A percentile compares a stretch with the other conserved stretches of the same genome.
phyloP scores from a whole-genome alignment of 1,140 invertebrate genomes.

The Aphelinus atriplicis region DNA sequence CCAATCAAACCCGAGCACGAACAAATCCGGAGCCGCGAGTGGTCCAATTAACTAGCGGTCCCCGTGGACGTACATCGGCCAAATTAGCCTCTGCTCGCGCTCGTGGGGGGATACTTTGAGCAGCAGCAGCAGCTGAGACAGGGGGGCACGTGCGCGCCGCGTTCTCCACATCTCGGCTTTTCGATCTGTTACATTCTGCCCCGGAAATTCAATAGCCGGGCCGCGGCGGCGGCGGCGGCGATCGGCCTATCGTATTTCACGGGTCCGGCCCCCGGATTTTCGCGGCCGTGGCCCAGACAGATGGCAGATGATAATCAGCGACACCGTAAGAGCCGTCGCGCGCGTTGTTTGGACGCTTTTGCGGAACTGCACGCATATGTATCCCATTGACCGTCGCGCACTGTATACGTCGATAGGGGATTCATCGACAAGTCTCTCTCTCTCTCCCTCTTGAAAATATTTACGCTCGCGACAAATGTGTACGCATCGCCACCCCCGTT shows the following conservation, averaged over 20 bases:
- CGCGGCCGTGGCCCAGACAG: conserved; percentile 23
- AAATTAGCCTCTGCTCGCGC: not conserved
- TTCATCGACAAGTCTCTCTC: not conserved
- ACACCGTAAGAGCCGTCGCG: conserved; percentile 26
- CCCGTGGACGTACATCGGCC: not conserved
- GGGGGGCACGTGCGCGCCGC: not conserved
- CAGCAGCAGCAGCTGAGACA: no score
- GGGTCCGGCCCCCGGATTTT: conserved; percentile 25
- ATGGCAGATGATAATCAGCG: conserved; percentile 38
- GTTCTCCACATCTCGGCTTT: no score
- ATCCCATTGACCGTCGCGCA: not conserved
- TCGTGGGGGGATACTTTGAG: no score
- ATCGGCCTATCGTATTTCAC: conserved; percentile 33
- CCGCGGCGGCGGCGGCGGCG: not conserved
- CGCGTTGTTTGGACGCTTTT: not conserved
- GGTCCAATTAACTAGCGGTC: no score
- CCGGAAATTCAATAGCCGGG: conserved; percentile 20
- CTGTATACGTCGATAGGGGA: not conserved
- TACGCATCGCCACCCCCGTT: no score
- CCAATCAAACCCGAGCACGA: no score
- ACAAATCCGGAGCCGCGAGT: no score
- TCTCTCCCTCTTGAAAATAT: not conserved
- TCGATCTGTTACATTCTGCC: not conserved
- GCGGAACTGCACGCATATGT: conserved; percentile 21
- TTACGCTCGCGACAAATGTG: not conserved